phyloP scores from a whole-genome alignment of 2,797 vertebrate species.

The Paratrypauchen microcephalus region DNA sequence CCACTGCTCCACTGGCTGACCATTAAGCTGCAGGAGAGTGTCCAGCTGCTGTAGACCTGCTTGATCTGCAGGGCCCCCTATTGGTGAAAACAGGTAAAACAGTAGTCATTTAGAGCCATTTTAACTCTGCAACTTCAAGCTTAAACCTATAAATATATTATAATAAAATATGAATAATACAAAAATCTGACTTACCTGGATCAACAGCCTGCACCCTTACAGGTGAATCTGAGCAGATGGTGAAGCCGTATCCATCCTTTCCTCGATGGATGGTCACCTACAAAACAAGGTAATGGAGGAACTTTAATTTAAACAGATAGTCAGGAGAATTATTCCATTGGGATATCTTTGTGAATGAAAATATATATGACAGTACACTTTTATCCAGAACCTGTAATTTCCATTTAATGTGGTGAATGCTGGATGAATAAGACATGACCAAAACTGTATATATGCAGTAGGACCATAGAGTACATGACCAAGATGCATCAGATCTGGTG shows the following conservation, averaged over 20 bases:
- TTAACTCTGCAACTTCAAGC: not conserved
- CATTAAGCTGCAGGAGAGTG: constrained; percentile 89
- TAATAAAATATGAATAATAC: not conserved
- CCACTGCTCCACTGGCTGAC: constrained; percentile 92
- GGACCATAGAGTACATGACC: constrained; percentile 32
- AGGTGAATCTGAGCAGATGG: constrained; percentile 94
- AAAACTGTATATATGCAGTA: constrained; percentile 5
- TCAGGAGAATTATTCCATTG: constrained; percentile 7
- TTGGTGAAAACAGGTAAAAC: constrained; percentile 21
- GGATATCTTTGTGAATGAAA: too few relatives aligned
- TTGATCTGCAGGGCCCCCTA: constrained; percentile 91
- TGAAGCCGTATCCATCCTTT: constrained; percentile 93
- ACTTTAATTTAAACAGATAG: constrained; percentile 6
- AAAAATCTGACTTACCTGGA: constrained; percentile 74
- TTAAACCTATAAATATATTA: not conserved
- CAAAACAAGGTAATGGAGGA: not conserved
- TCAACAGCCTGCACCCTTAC: constrained; percentile 95
- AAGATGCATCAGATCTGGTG: constrained; percentile 28
- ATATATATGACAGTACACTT: constrained; percentile 4
- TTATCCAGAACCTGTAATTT: too few relatives aligned
- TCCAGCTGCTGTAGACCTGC: constrained; percentile 91
- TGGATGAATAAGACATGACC: too few relatives aligned
- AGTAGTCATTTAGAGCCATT: not conserved
- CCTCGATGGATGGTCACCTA: constrained; percentile 93
- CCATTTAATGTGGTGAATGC: too few relatives aligned